Evolutionary conservation across 2,113 vertebrate species (phyloP).

Genomic region (Callipepla californica): DNA sequence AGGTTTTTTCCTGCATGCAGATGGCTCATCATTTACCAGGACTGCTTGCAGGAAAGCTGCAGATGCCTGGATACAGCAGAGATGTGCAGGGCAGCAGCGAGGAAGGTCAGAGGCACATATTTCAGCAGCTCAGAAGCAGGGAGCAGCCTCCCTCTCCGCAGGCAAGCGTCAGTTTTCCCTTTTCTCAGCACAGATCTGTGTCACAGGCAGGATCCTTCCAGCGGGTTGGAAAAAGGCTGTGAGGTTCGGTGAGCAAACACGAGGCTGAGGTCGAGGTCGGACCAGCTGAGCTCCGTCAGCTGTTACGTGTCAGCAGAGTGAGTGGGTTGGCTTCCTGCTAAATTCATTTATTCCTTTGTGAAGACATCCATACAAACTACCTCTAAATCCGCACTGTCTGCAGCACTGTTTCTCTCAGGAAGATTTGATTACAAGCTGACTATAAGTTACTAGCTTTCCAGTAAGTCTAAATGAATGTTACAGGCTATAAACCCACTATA

Average conservation of each 20-base stretch:
- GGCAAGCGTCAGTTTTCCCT: neutral
- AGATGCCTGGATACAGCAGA: neutral
- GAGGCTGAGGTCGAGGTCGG: neutral
- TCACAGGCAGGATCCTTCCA: neutral
- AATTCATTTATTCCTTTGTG: neutral
- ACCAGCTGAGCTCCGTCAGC: neutral
- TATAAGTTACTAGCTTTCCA: conserved; percentile 45
- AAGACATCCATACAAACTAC: neutral
- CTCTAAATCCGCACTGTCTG: conserved; percentile 2
- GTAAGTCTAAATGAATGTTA: conserved; percentile 37
- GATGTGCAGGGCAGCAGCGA: neutral
- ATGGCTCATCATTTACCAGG: neutral
- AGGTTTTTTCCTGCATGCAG: neutral
- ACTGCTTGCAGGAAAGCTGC: neutral
- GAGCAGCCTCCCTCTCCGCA: neutral
- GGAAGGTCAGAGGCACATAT: neutral
- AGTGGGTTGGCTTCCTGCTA: neutral
- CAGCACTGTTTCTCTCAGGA: neutral
- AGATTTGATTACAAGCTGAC: conserved; percentile 38
- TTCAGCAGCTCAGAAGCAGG: neutral
- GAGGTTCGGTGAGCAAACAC: neutral
- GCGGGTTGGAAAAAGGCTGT: neutral
- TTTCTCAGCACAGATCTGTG: neutral
- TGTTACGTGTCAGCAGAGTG: neutral
- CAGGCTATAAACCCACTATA: conserved; percentile 28